phyloP scores from a whole-genome alignment of 2,797 vertebrate species.

The Discoglossus pictus region DNA sequence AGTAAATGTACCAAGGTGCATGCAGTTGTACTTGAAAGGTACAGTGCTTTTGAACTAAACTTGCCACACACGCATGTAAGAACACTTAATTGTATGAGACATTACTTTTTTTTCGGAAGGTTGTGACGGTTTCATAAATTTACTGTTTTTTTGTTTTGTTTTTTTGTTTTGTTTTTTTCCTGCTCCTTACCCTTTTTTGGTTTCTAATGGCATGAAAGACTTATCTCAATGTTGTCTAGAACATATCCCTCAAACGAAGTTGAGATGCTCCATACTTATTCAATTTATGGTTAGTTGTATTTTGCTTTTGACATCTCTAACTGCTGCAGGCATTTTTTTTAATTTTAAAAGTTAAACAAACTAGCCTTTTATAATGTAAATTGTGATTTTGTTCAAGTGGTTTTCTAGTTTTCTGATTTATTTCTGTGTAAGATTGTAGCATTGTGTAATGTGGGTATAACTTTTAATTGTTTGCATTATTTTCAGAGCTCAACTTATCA shows the following conservation, averaged over 20 bases:
- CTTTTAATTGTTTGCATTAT: constrained; percentile 80
- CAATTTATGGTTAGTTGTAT: constrained; percentile 75
- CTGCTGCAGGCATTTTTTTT: constrained; percentile 62
- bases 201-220: constrained; percentile 61
- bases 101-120: constrained; percentile 67
- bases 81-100: constrained; percentile 66
- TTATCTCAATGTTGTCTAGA: constrained; percentile 70
- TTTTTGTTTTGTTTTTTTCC: neutral
- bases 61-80: constrained; percentile 62
- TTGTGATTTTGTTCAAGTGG: constrained; percentile 90
- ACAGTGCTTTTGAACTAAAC: constrained; percentile 63
- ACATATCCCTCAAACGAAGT: constrained; percentile 69
- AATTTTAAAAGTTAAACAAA: constrained; percentile 69
- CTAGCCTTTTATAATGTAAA: constrained; percentile 83
- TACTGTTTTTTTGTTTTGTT: constrained; percentile 63
- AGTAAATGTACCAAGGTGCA: constrained; percentile 66
- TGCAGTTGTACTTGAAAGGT: constrained; percentile 70
- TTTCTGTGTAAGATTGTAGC: constrained; percentile 73
- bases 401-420: constrained; percentile 76
- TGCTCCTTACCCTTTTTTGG: neutral
- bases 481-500: constrained; percentile 78
- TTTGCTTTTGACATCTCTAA: constrained; percentile 73
- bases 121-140: constrained; percentile 72
- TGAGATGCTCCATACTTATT: constrained; percentile 68
- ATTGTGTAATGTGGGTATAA: constrained; percentile 81